Conservation (phyloP, 2,113 vertebrate genomes). For the Pygoscelis antarcticus region DNA sequence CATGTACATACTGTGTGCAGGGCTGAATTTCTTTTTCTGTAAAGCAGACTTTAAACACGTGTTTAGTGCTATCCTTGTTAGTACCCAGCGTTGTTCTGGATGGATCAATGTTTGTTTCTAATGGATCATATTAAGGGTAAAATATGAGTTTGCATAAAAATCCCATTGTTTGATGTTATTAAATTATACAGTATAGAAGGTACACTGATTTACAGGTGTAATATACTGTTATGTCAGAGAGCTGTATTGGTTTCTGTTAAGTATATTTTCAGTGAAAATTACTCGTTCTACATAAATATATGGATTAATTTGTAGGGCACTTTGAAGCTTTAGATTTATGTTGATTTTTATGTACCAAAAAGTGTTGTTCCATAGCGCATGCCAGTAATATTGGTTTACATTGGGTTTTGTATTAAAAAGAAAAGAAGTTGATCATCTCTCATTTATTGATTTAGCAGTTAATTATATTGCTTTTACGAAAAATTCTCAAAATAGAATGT, state of each 20-base stretch:
- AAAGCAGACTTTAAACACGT: not conserved
- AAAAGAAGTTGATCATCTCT: not conserved
- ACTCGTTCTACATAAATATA: not conserved
- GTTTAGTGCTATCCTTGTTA: not conserved
- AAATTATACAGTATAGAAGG: not conserved
- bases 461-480: slow-evolving; percentile 10
- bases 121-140: not conserved
- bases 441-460: slow-evolving; percentile 23
- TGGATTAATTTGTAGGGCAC: not conserved
- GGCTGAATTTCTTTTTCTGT: not conserved
- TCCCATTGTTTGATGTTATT: not conserved
- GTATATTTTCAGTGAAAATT: not conserved
- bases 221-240: not conserved
- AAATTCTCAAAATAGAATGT: not conserved
- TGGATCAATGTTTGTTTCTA: not conserved
- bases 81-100: not conserved
- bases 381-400: not conserved
- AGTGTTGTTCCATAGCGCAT: not conserved
- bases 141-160: not conserved
- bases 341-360: not conserved
- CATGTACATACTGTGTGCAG: accelerated
- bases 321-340: not conserved
- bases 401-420: not conserved
- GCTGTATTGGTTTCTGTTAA: slow-evolving; percentile 15
- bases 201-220: not conserved